Base-by-base conservation (phyloP, 2,888 invertebrate genomes). In the Oscheius myriophilus region DNA sequence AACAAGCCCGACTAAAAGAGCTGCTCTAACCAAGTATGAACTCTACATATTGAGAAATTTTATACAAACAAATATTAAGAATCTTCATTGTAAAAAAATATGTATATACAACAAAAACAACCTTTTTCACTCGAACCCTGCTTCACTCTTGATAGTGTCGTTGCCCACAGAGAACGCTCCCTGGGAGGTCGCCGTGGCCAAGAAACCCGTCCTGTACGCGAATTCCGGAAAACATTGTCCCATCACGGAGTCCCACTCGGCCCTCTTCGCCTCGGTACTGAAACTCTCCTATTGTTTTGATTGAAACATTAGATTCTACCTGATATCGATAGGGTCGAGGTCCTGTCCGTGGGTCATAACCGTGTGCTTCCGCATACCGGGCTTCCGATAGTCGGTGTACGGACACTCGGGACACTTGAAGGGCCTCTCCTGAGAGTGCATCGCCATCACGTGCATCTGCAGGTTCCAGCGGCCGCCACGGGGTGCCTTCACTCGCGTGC, bases 381-480 rank as follows among this genome's bases (percentile, higher is more conserved):
- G 71, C 45, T 74, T 73, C 23, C 71, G 39, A 59, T 76, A 76
- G 55, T 76, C 76, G 21, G 69, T 21, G 41, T 67, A 76, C 25
- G 54, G 26, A 39, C 76, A 76, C 41, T 69, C 46, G 41, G 55
- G 64, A 61, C 76, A 76, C 53, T 67, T 58, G 41, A 72, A 73
- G 14, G 71, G 69, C 43, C 73, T 46, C 21, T 69, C 64, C 14
- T 64, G 59, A 43, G 72, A 74, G 49, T 76, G 76, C 43, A 74
- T 68, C n/a, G 76, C 76, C 58, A 76, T 72, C 39, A 74, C 74
- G 51, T 76, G 76, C 76, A 76, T 76, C 61, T 76, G 76, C 7
- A 76, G 69, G 46, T 76, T 76, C 76, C 76, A 76, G 3, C 76
- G 63, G 0, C 76, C 76, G 26, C 76, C 69, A n/a, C 76, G 41